Evolutionary conservation across 2,888 invertebrate species (phyloP).

Genomic region (Halocaridina rubra): DNA sequence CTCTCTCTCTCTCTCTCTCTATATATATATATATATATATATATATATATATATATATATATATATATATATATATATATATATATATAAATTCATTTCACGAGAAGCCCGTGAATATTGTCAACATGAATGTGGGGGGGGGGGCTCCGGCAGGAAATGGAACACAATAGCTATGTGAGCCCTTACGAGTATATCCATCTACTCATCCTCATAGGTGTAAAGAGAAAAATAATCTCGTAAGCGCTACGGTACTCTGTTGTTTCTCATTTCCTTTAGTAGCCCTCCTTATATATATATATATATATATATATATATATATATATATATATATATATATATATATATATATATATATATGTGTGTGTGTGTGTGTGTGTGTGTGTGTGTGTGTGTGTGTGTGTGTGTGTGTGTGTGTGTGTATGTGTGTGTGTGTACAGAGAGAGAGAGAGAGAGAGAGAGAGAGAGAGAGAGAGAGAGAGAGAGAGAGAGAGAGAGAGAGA

Average conservation of each 20-base stretch:
- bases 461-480: slow-evolving; percentile 19
- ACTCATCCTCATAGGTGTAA: too few relatives aligned
- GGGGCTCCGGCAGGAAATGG: too few relatives aligned
- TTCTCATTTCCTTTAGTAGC: too few relatives aligned
- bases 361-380: not conserved
- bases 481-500: slow-evolving; percentile 10
- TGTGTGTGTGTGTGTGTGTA: not conserved
- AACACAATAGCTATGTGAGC: too few relatives aligned
- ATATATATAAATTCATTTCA: not conserved
- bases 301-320: slow-evolving; percentile 15
- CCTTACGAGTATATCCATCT: too few relatives aligned
- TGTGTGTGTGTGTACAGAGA: not conserved
- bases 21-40: slow-evolving; percentile 2
- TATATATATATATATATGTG: not conserved
- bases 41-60: slow-evolving; percentile 20
- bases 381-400: not conserved
- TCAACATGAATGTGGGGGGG: too few relatives aligned
- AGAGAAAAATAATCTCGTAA: too few relatives aligned
- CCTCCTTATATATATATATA: not conserved
- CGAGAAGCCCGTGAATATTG: not conserved
- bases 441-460: slow-evolving; percentile 13
- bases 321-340: slow-evolving; percentile 22
- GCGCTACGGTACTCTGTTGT: too few relatives aligned
- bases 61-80: not conserved
- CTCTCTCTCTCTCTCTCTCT: too few relatives aligned